These are phyloP conservation scores for Tenebrosternarchus preto DNA, from an alignment of 2,113 vertebrate genomes.

Conservation along the genomic window DNA sequence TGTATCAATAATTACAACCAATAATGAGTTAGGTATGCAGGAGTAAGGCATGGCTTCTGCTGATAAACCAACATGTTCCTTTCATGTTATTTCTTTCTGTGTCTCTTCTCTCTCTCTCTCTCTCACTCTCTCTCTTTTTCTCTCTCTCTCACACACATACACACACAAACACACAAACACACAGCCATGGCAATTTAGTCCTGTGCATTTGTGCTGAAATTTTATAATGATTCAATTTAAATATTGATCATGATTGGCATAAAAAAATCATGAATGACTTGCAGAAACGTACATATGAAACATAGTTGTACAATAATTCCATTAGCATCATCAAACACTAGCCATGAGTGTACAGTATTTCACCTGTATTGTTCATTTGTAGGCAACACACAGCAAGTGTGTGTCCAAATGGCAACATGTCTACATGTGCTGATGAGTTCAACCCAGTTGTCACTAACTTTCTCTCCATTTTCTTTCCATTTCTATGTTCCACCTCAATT, in stretches of 20 bases:
- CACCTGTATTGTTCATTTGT: no score
- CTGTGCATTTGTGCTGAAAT: no score
- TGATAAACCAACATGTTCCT: background rate
- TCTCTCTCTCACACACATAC: background rate
- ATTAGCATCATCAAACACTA: no score
- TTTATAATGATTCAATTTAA: no score
- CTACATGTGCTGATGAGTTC: no score
- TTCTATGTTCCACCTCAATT: background rate
- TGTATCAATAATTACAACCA: slow-evolving; percentile 18
- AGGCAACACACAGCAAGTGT: no score
- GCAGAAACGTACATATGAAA: no score
- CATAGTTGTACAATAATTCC: no score
- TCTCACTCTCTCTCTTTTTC: background rate
- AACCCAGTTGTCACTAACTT: background rate
- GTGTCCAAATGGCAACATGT: no score
- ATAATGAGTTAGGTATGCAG: slow-evolving; percentile 19
- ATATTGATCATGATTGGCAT: no score
- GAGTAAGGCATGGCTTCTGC: background rate
- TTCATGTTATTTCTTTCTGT: background rate
- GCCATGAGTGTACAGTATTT: no score
- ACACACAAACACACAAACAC: background rate
- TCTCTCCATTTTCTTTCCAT: background rate
- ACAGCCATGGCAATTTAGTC: background rate
- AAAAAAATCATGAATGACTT: no score
- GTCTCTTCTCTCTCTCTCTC: background rate